Evolutionary conservation across 1,140 invertebrate species (phyloP), one percentile per base, ranked within the genome.

Genomic region (Zaprionus kolodkinae): DNA sequence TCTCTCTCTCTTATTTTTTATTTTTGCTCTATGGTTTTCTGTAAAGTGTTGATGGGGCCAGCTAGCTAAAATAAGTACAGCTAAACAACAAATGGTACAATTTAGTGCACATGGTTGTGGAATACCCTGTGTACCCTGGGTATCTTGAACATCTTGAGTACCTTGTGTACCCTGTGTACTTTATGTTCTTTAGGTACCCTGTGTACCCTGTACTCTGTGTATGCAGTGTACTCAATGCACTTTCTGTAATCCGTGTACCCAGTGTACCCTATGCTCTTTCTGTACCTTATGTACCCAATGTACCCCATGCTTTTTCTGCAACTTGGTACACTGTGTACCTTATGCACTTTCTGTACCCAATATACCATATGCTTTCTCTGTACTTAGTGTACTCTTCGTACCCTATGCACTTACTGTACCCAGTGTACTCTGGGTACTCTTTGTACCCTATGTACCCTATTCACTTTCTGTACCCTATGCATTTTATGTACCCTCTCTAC

Each of bases 11-110:
- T 45, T 7, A 0, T 15, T 45, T 45, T 15, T 45, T 9, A 7
- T 45, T 45, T 45, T 15, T 7, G 6, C 40, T 45, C 40, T 45
- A 45, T 45, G 40, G n/a, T 45, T 45, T 45, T 38, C 13, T 75
- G 79, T 68, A 76, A 88, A 89, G 81, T 88, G 80, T 77, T 72
- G 77, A 89, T 89, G 85, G 75, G 78, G 81, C 78, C 85, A 84
- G 75, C 78, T 89, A 84, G 75, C 52, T 25, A 78, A 80, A 45
- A 40, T 30, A 40, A 36, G 56, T 38, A 45, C 40, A 15, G n/a
- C 15, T 15, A 45, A 45, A 45, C n/a, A 21, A 21, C 21, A 21
- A 21, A 21, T 21, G 21, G 21, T 21, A 21, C 21, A 45, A 45
- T 15, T 0, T n/a, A 15, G n/a, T 15, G 9, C 6, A 45, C n/a